Evolutionary conservation across 2,888 invertebrate species (phyloP).

Genomic region (Amphimallon solstitiale): DNA sequence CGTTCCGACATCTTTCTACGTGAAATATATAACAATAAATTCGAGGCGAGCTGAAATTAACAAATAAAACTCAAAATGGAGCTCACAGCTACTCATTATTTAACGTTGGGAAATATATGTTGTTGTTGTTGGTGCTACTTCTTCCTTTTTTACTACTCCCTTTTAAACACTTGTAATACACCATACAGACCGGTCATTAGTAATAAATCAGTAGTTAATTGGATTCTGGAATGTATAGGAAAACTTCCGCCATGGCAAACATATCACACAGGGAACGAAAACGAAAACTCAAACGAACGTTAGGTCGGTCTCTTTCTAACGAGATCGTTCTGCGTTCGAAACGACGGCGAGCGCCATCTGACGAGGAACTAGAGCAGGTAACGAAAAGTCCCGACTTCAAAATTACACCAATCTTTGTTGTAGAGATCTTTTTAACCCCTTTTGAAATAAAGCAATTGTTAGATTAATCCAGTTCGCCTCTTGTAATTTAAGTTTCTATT

Average conservation of each 20-base stretch:
- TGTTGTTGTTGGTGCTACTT: no score
- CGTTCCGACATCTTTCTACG: constrained; percentile 3
- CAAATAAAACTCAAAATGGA: constrained; percentile 34
- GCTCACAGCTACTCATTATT: constrained; percentile 32
- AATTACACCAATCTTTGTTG: neutral
- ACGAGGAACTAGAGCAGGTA: constrained; percentile 6
- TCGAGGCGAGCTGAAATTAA: constrained; percentile 31
- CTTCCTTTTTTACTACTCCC: constrained; percentile 26
- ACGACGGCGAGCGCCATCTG: neutral
- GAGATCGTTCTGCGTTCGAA: neutral
- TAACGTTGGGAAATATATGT: constrained; percentile 39
- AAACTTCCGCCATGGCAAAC: constrained; percentile 42
- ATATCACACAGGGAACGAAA: neutral
- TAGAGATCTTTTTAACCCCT: constrained; percentile 22
- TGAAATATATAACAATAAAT: constrained; percentile 31
- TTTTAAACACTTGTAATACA: constrained; percentile 41
- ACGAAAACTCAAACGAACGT: neutral
- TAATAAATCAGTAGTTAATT: constrained; percentile 49
- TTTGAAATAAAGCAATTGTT: constrained; percentile 39
- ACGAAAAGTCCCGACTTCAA: constrained; percentile 9
- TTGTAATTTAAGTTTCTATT: constrained; percentile 34
- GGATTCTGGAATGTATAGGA: constrained; percentile 47
- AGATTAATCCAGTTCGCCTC: constrained; percentile 37
- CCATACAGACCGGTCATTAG: constrained; percentile 44
- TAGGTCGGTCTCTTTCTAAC: neutral